phyloP scores from a whole-genome alignment of 1,140 invertebrate species.

The Leptinotarsa lineolata region DNA sequence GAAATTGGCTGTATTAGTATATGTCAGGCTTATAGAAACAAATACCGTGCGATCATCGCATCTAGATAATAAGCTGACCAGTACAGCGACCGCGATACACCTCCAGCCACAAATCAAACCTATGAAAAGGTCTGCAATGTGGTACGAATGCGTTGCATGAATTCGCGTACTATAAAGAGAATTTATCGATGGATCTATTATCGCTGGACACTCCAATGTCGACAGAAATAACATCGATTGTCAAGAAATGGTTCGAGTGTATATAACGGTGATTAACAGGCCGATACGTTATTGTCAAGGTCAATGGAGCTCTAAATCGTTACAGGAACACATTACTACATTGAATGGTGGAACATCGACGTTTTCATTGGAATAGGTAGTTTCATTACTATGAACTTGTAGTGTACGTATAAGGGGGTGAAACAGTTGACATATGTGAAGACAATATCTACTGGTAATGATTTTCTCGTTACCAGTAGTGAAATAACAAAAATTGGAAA shows the following conservation, averaged over 20 bases:
- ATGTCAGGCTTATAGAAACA: conserved; percentile 14
- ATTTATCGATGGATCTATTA: conserved; percentile 10
- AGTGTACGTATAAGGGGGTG: no score
- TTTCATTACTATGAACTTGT: no score
- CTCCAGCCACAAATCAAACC: conserved; percentile 22
- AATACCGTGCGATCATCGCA: conserved; percentile 12
- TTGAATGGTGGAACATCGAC: no score
- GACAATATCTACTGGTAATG: no score
- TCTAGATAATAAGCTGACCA: conserved; percentile 23
- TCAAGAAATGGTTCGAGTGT: background rate
- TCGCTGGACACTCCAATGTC: background rate
- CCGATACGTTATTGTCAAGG: no score
- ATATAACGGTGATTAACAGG: no score
- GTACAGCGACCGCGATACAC: conserved; percentile 13
- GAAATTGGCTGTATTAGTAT: conserved; percentile 7
- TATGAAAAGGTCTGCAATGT: conserved; percentile 21
- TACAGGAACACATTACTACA: no score
- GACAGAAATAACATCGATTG: conserved; percentile 3
- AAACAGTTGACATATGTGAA: no score
- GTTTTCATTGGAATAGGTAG: no score
- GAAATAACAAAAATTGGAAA: no score
- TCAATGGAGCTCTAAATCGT: no score
- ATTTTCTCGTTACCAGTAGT: no score
- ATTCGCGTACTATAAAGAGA: background rate
- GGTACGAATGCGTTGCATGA: background rate